Conservation (phyloP, 2,888 invertebrate species). For the Microctonus aethiopoides region DNA sequence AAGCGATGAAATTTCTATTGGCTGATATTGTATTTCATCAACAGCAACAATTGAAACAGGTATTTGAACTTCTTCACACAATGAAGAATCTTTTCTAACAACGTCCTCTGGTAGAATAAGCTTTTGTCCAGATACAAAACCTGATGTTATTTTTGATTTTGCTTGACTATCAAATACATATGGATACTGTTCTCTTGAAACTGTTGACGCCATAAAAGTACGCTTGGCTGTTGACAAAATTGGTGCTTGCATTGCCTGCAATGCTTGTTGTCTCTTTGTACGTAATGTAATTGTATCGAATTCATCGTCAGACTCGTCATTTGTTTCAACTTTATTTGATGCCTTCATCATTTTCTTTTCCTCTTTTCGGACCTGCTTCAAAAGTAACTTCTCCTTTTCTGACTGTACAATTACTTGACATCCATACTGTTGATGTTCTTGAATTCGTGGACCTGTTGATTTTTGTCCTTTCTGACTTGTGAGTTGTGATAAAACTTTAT, state of each 20-base stretch:
- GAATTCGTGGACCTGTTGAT: slow-evolving; percentile 56
- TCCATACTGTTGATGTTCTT: slow-evolving; percentile 74
- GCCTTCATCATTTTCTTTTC: slow-evolving; percentile 79
- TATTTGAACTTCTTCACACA: slow-evolving; percentile 88
- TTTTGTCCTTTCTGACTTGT: slow-evolving; percentile 43
- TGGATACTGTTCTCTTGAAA: slow-evolving; percentile 75
- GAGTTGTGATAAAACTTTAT: slow-evolving; percentile 48
- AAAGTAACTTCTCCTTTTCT: slow-evolving; percentile 81
- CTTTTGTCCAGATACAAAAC: slow-evolving; percentile 83
- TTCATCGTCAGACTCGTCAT: slow-evolving; percentile 66
- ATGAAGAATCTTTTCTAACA: slow-evolving; percentile 76
- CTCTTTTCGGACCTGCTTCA: slow-evolving; percentile 83
- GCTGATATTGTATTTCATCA: slow-evolving; percentile 73
- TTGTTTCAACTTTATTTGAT: slow-evolving; percentile 64
- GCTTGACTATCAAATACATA: slow-evolving; percentile 88
- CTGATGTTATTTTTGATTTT: slow-evolving; percentile 75
- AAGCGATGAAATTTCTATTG: slow-evolving; percentile 73
- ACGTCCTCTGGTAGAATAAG: slow-evolving; percentile 85
- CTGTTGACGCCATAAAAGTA: slow-evolving; percentile 47
- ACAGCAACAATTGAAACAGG: slow-evolving; percentile 76
- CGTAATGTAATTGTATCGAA: slow-evolving; percentile 70
- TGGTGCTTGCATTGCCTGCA: slow-evolving; percentile 68
- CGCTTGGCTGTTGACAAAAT: slow-evolving; percentile 65
- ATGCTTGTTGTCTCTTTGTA: slow-evolving; percentile 67
- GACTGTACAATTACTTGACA: slow-evolving; percentile 88